Percentiles rank a stretch among this genome's conserved stretches.
Conservation (phyloP, 2,888 invertebrate genomes). For the Drosophila phalerata region DNA sequence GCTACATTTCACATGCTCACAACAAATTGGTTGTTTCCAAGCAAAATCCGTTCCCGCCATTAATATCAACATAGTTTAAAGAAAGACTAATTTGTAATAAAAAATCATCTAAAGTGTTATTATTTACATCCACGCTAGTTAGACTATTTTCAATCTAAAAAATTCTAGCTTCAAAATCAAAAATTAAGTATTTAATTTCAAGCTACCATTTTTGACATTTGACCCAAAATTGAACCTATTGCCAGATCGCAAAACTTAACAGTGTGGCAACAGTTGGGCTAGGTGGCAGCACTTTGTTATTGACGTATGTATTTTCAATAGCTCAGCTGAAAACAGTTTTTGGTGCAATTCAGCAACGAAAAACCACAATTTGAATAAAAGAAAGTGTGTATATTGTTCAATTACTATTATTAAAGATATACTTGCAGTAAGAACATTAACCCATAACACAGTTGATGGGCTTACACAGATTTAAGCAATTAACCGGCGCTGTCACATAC, state of each 20-base stretch:
- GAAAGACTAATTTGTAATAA: slow-evolving; percentile 15
- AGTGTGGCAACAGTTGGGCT: no score
- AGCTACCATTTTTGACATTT: no score
- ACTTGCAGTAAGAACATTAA: background rate
- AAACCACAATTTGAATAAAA: slow-evolving; percentile 36
- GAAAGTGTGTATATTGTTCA: slow-evolving; percentile 24
- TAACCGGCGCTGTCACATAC: slow-evolving; percentile 31
- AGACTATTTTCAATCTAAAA: no score
- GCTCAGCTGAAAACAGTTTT: slow-evolving; percentile 51
- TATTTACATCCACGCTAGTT: background rate
- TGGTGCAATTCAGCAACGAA: slow-evolving; percentile 58
- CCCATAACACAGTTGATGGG: background rate
- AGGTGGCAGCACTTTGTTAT: no score
- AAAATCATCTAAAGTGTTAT: background rate
- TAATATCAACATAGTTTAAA: slow-evolving; percentile 87
- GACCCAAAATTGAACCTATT: no score
- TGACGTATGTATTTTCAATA: slow-evolving; percentile 24
- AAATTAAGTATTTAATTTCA: no score
- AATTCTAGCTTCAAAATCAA: no score
- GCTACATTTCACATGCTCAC: slow-evolving; percentile 98
- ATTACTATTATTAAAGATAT: background rate
- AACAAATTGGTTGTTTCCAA: slow-evolving; percentile 99
- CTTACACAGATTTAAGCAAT: background rate
- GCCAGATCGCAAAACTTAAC: no score
- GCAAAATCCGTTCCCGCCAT: slow-evolving; percentile 96